Percentiles rank a stretch among this genome's conserved stretches.
Evolutionary conservation across 2,797 vertebrate genomes (phyloP).

Genomic region (Protosalanx chinensis): DNA sequence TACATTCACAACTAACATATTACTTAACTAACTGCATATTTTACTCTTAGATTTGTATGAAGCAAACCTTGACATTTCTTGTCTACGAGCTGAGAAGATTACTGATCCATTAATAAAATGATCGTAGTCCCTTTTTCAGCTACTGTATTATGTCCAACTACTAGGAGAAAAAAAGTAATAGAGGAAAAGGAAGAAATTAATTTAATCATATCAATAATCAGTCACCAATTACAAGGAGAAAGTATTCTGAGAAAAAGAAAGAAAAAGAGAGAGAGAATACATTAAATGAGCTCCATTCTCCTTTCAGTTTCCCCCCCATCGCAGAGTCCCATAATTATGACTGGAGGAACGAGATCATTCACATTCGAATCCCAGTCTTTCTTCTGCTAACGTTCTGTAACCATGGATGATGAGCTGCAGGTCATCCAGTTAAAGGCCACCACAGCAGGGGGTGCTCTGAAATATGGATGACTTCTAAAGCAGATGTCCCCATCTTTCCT

Average conservation of each 20-base stretch:
- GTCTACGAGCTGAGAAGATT: neutral
- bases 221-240: constrained; percentile 30
- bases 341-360: constrained; percentile 18
- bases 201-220: constrained; percentile 41
- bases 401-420: constrained; percentile 20
- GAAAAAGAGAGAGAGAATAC: constrained; percentile 23
- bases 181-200: constrained; percentile 8
- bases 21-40: no score
- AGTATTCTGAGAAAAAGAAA: constrained; percentile 18
- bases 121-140: neutral
- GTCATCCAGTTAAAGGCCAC: constrained; percentile 25
- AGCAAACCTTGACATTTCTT: neutral
- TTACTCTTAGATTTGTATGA: neutral
- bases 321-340: constrained; percentile 30
- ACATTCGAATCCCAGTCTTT: constrained; percentile 33
- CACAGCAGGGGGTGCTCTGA: constrained; percentile 27
- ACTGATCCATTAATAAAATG: neutral
- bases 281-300: constrained; percentile 41
- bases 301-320: neutral
- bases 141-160: neutral
- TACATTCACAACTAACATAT: neutral
- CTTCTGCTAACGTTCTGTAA: constrained; percentile 28
- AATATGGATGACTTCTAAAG: constrained; percentile 30
- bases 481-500: neutral
- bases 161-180: constrained; percentile 8